Evolutionary conservation across 2,888 invertebrate species (phyloP), one percentile per base, ranked within the genome.

Genomic region (Spilarctia lutea): DNA sequence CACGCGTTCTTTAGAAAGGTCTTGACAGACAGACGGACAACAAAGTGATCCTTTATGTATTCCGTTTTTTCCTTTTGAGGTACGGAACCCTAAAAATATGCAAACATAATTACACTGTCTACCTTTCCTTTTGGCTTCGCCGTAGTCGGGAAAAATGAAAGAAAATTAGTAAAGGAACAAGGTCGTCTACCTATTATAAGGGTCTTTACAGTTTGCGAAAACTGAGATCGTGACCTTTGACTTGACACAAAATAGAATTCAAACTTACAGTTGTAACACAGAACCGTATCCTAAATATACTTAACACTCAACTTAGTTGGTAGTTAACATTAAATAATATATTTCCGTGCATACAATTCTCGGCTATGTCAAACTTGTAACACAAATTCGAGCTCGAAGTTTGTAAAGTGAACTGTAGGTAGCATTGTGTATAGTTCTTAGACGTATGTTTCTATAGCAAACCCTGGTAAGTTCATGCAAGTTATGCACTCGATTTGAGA

Each of bases 401-500:
- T 78, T 75, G 69, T 75, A 72, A 78, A 77, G 42, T 68, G 63
- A 73, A 73, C 73, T 77, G 74, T 63, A 63, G 30, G 30, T 79
- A 77, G 73, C 39, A 30, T 20, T n/a, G 65, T 81, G 69, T 71
- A 27, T 35, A 73, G 65, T 76, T 79, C 78, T 73, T 74, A 78
- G 82, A 77, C 78, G 77, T 80, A 81, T 83, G 82, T 85, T 82
- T 82, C 80, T 74, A 83, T 83, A 78, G 82, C 85, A 86, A 89
- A 86, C 86, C 83, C 81, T 87, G 80, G 85, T 84, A 89, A 86
- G 84, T 86, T 83, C 77, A 79, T 79, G 81, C 82, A 90, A 92
- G 90, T 92, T 91, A 87, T 88, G 89, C 90, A 89, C 88, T 88
- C 90, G 91, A 92, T 92, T 92, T 88, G 86, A 87, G 86, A 90